phyloP scores from a whole-genome alignment of 2,797 vertebrate genomes.

The Epinephelus malabaricus region DNA sequence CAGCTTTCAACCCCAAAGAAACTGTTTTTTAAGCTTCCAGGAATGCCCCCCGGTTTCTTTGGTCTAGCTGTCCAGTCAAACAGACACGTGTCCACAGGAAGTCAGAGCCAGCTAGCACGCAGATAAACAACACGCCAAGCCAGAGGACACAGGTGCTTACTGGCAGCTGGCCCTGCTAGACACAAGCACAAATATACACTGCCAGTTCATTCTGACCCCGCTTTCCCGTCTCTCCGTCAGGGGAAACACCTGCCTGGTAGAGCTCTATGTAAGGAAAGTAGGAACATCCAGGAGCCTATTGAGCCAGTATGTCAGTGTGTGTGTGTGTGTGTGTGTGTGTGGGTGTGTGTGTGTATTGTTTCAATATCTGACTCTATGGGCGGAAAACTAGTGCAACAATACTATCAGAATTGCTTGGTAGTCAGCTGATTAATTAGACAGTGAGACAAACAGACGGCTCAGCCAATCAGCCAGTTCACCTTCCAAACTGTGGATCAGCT shows the following conservation, averaged over 20 bases:
- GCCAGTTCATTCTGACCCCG: conserved; percentile 58
- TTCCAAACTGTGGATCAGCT: background rate
- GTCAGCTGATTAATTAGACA: conserved; percentile 11
- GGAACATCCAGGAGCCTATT: conserved; percentile 61
- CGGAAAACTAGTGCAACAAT: conserved; percentile 26
- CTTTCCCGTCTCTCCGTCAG: conserved; percentile 58
- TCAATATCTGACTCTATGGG: background rate
- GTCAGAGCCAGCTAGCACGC: conserved; percentile 35
- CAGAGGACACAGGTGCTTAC: conserved; percentile 79
- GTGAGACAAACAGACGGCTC: background rate
- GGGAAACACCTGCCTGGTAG: conserved; percentile 80
- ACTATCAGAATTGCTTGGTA: conserved; percentile 8
- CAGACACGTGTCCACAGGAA: conserved; percentile 79
- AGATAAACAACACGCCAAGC: conserved; percentile 75
- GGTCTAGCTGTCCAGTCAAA: conserved; percentile 34
- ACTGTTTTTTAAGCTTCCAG: conserved; percentile 15
- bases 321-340: no score
- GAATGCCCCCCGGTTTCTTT: conserved; percentile 29
- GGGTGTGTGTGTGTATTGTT: conserved; percentile 14
- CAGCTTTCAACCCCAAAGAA: conserved; percentile 21
- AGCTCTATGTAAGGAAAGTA: conserved; percentile 71
- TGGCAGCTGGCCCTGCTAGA: conserved; percentile 57
- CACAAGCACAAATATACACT: conserved; percentile 23
- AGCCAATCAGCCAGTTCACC: background rate
- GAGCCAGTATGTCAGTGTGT: conserved; percentile 20